phyloP scores from a whole-genome alignment of 2,888 invertebrate genomes.

The Pterostichus niger region DNA sequence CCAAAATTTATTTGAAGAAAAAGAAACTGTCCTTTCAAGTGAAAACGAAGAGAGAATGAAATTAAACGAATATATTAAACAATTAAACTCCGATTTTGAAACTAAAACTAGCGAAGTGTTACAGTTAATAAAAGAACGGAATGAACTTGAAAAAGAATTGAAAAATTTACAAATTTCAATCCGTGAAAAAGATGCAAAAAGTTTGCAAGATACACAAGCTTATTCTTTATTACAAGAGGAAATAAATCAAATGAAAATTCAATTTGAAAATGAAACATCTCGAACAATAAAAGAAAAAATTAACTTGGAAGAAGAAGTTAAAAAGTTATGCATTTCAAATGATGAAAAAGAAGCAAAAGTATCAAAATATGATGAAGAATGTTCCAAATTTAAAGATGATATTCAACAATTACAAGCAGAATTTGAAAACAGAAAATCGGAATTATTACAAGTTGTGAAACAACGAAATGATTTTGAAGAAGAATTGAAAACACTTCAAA shows the following conservation, averaged over 20 bases:
- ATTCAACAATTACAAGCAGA: conserved; percentile 11
- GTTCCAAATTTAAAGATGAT: conserved; percentile 24
- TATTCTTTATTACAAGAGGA: conserved; percentile 67
- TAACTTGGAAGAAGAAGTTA: conserved; percentile 17
- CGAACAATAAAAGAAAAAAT: conserved; percentile 59
- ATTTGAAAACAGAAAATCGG: conserved; percentile 46
- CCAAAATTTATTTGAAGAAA: conserved; percentile 55
- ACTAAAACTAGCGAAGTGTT: conserved; percentile 36
- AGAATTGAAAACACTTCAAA: conserved; percentile 43
- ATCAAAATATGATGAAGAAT: conserved; percentile 11
- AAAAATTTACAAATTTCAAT: conserved; percentile 41
- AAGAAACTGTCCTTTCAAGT: conserved; percentile 42
- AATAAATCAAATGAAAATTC: conserved; percentile 67
- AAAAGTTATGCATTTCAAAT: background rate
- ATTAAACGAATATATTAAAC: conserved; percentile 46
- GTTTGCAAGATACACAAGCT: conserved; percentile 70
- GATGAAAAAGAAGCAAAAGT: conserved; percentile 37
- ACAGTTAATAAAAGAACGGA: conserved; percentile 33
- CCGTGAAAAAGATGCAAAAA: conserved; percentile 65
- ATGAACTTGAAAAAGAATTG: conserved; percentile 58
- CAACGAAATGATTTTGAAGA: conserved; percentile 58
- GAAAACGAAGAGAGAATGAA: conserved; percentile 48
- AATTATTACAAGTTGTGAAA: conserved; percentile 19
- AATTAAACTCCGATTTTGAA: conserved; percentile 49
- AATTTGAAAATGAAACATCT: conserved; percentile 65